Evolutionary conservation across 2,797 vertebrate species (phyloP), one percentile per base, ranked within the genome.

Genomic region (Iguana delicatissima): DNA sequence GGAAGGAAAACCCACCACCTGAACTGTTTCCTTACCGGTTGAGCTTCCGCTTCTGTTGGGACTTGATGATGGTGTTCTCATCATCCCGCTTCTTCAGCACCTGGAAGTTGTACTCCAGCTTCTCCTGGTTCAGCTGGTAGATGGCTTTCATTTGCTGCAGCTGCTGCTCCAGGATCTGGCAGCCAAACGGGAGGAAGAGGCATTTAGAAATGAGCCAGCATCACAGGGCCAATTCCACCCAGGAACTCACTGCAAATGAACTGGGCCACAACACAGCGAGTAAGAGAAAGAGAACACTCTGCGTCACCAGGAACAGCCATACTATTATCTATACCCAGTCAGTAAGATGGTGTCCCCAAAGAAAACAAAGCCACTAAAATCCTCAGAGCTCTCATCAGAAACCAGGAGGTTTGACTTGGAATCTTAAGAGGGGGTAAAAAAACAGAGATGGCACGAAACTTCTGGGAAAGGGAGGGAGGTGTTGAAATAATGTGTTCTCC

Each of bases 51-150:
- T 97, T 98, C 93, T 98, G 96, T 20, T 96, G 94, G 24, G 90
- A 94, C 86, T 97, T 98, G 85, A 97, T 95, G 93, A 98, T 94
- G 1, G 93, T 96, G 92, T 97, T 98, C 89, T 98, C 98, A 74
- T 98, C 97, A 0, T 98, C 97, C n/a, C 95, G 95, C 94, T 98
- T 98, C 95, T 97, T 98, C 83, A 98, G 95, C 87, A 98, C 97
- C 64, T 97, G 96, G n/a, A 95, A 96, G 95, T 98, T 98, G 92
- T 98, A 98, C 10, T 98, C 97, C 74, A 98, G 91, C 92, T 98
- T 98, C 95, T 98, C 98, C 92, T 98, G 97, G 93, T 98, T 98
- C 84, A 98, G 95, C 89, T 95, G 97, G 46, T 96, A 97, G 1
- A 92, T 91, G 22, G 95, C 97, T 89, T 97, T 97, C 80, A 94